Evolutionary conservation across 1,140 invertebrate genomes (phyloP), one percentile per base, ranked within the genome.

Genomic region (Anoplolepis gracilipes): DNA sequence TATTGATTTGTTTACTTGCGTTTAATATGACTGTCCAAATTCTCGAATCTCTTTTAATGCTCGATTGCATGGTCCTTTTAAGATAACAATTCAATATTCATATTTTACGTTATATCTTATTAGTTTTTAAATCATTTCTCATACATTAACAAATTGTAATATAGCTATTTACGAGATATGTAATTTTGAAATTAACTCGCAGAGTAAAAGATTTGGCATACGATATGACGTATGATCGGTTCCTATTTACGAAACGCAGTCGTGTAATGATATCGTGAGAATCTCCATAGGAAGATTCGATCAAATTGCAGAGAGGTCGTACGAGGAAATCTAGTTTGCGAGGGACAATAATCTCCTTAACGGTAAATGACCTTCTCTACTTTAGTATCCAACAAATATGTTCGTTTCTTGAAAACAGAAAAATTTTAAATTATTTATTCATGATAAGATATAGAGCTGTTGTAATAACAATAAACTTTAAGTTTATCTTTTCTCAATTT

Each of bases 301-400:
- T 79, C 46, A 22, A 69, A 69, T 69, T 79, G 19, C 62, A 39
- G 77, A 69, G 62, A 69, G 36, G 30, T 33, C 49, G 22, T 16
- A 36, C n/a, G 39, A 25, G 42, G 30, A 57, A 79, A 55, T 57
- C 33, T 69, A 79, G 49, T 19, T 28, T 55, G 62, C 33, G 5
- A 39, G 49, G 25, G 42, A 57, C 19, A 53, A 4, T 79, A 69
- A 79, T 79, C 64, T 53, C n/a, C 33, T 79, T 79, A 69, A 30
- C 13, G 10, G 6, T 42, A 42, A 67, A 25, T 22, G 33, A 25
- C 16, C 13, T 0, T 55, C 6, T 28, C 30, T 69, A 10, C 53
- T 25, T 53, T 33, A 64, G 11, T 16, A 25, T 36, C 16, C 22
- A 22, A 11, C 49, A 13, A 64, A 36, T 28, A 36, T 3, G 16